A percentile compares a stretch with the other conserved stretches of the same genome.
Evolutionary conservation across 2,113 vertebrate species (phyloP).

Genomic region (Eulemur rufifrons): DNA sequence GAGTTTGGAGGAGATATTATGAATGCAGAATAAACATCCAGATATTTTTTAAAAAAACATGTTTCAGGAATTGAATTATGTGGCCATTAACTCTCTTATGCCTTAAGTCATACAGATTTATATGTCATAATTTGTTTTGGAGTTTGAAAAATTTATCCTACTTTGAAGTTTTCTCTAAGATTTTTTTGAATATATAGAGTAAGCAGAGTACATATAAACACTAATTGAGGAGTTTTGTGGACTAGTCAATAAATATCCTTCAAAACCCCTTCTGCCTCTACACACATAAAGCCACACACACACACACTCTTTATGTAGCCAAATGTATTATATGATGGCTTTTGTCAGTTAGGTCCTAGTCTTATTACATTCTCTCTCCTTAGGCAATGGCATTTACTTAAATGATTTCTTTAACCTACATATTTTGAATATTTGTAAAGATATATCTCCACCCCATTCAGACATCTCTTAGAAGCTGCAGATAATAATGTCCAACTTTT

Average conservation of each 20-base stretch:
- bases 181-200: not conserved
- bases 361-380: not conserved
- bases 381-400: not conserved
- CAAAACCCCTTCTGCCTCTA: not conserved
- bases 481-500: not conserved
- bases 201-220: not conserved
- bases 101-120: not conserved
- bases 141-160: not conserved
- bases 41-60: not conserved
- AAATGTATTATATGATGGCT: not conserved
- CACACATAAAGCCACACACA: not conserved
- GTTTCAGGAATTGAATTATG: not conserved
- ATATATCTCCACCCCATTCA: not conserved
- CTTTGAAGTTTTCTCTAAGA: not conserved
- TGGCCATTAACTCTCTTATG: not conserved
- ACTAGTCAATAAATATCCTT: not conserved
- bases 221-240: not conserved
- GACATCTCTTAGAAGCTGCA: not conserved
- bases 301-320: accelerated
- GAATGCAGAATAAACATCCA: not conserved
- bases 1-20: not conserved
- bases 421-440: not conserved
- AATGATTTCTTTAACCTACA: not conserved
- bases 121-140: not conserved
- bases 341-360: not conserved